Evolutionary conservation across 2,113 vertebrate species (phyloP), one percentile per base, ranked within the genome.

Genomic region (Pao palembangensis): DNA sequence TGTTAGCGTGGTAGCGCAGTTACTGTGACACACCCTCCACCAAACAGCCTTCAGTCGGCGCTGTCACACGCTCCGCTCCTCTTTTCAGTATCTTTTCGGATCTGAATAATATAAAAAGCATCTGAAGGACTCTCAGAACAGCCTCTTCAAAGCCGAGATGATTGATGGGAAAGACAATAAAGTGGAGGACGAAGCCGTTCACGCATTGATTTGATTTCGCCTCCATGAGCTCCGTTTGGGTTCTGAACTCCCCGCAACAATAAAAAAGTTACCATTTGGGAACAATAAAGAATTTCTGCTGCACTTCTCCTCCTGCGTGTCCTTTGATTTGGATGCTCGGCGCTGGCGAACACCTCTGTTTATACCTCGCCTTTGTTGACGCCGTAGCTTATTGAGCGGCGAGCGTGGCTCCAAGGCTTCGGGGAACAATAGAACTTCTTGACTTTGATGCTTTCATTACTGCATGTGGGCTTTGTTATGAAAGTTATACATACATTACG

Each of bases 381-480:
- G 86, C 71, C 75, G 83, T 79, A 79, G 79, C 82, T 88, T 86
- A 87, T 87, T 86, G 85, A 87, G 76, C 77, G 58, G 73, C 48
- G 78, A 69, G 79, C 73, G 76, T 64, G 78, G 64, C 69, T 79
- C 79, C 80, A 73, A 82, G 72, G 75, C 73, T 71, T 71, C 44
- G 50, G 82, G 79, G 82, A 85, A 85, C 82, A 87, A 87, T 68
- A 62, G 73, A 71, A 23, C 69, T 51, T 50, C 54, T 62, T 69
- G 42, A 81, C 79, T 87, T 79, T 88, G 84, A 85, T 73, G 79
- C 80, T 83, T 88, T 86, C 79, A 87, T 85, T 83, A 84, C 75
- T 65, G 78, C 73, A 64, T 73, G 78, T 71, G 74, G 76, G 57
- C 70, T 84, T 64, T 71, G 72, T 81, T 78, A 68, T 83, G 77